A percentile compares a stretch with the other conserved stretches of the same genome.
Conservation (phyloP, 2,113 vertebrate genomes). For the Meles meles region DNA sequence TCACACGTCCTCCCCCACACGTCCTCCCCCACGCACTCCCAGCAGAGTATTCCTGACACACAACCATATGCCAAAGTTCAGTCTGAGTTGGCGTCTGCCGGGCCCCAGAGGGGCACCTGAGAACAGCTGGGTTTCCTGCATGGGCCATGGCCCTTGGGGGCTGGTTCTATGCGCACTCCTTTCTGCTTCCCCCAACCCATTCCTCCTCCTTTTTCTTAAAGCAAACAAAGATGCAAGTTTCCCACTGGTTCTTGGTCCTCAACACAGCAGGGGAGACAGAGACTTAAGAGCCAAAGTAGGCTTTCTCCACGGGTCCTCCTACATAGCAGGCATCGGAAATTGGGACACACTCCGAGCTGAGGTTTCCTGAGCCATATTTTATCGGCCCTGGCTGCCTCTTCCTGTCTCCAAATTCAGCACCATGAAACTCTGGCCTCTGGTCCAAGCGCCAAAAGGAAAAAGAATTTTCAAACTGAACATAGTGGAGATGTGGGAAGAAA, state of each 20-base stretch:
- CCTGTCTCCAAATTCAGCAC: slow-evolving; percentile 55
- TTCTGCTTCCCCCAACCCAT: background rate
- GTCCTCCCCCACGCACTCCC: background rate
- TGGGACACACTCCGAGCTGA: background rate
- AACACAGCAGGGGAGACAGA: background rate
- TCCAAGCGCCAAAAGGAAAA: slow-evolving; percentile 42
- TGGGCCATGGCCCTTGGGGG: background rate
- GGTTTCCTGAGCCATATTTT: slow-evolving; percentile 67
- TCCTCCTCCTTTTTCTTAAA: slow-evolving; percentile 11
- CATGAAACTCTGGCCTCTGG: background rate
- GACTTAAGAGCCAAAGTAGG: background rate
- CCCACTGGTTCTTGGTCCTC: background rate
- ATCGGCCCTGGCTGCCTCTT: slow-evolving; percentile 46
- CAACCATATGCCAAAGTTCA: background rate
- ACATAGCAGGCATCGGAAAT: slow-evolving; percentile 21
- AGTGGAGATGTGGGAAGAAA: background rate
- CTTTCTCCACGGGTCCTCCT: slow-evolving; percentile 17
- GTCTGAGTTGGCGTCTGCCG: background rate
- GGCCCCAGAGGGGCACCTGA: background rate
- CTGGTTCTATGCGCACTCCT: background rate
- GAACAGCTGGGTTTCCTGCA: background rate
- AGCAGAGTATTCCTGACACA: slow-evolving; percentile 14
- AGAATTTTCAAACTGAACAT: slow-evolving; percentile 35
- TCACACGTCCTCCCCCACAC: background rate
- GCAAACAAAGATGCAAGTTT: background rate